Conservation (phyloP, 64 coral and sea anemone genomes). For the Hydrozoanthus tunicans region DNA sequence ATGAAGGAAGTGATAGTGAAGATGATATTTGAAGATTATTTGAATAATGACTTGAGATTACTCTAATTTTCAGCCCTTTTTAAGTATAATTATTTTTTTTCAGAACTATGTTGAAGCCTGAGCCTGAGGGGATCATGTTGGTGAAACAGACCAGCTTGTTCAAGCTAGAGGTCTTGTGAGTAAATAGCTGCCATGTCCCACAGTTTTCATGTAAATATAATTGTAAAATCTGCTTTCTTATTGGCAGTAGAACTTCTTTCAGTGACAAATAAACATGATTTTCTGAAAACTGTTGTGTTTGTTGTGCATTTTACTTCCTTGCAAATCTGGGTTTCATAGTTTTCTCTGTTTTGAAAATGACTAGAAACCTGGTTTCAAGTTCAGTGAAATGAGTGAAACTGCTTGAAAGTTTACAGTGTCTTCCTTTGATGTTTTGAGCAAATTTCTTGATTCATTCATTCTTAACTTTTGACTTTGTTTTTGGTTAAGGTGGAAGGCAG, state of each 20-base stretch:
- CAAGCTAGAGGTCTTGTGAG: conserved; percentile 50
- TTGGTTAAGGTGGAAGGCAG: conserved; percentile 36
- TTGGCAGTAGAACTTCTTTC: background rate
- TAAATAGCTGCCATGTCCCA: conserved; percentile 53
- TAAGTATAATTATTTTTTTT: conserved; percentile 26
- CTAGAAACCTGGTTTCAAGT: conserved; percentile 1
- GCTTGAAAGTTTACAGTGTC: conserved; percentile 15
- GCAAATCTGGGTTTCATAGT: background rate
- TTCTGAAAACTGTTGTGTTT: conserved; percentile 37
- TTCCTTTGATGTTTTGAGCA: background rate
- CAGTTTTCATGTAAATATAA: conserved; percentile 40
- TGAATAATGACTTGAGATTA: conserved; percentile 50
- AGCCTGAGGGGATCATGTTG: conserved; percentile 38
- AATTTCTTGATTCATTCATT: conserved; percentile 14
- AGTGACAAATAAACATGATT: conserved; percentile 35
- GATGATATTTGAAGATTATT: conserved; percentile 55
- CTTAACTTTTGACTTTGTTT: background rate
- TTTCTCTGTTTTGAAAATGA: background rate
- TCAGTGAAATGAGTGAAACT: conserved; percentile 31
- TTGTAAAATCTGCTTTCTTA: conserved; percentile 26
- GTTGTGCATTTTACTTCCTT: conserved; percentile 12
- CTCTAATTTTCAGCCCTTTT: conserved; percentile 12
- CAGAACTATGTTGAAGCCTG: conserved; percentile 43
- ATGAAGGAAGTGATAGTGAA: conserved; percentile 35
- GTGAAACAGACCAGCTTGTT: conserved; percentile 44